These are phyloP conservation scores for Chrysina gloriosa DNA, from an alignment of 2,888 invertebrate species.

Conservation along the genomic window DNA sequence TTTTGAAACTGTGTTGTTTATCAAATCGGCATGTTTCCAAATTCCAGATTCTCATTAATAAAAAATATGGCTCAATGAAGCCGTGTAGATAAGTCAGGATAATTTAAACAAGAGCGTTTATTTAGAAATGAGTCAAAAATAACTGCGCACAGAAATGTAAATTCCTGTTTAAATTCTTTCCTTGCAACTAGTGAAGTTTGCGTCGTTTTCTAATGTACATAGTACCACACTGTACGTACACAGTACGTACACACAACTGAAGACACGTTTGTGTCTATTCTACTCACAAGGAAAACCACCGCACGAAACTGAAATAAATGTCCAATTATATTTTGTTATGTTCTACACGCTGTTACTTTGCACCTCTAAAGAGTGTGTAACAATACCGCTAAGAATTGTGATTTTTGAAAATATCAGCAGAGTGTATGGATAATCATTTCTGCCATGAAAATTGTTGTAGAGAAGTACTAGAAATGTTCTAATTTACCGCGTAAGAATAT, in stretches of 20 bases:
- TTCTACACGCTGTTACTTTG: too few species aligned
- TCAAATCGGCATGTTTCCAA: not conserved
- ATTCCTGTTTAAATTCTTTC: too few species aligned
- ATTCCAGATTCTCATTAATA: not conserved
- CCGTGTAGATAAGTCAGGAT: not conserved
- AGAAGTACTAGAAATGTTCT: not conserved
- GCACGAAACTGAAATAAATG: too few species aligned
- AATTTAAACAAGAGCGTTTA: not conserved
- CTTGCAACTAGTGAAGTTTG: too few species aligned
- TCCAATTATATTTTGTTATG: too few species aligned
- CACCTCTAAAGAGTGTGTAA: not conserved
- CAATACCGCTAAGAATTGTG: not conserved
- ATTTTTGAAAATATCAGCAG: not conserved
- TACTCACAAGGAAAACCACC: too few species aligned
- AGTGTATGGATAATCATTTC: conserved; percentile 8
- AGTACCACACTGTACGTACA: too few species aligned
- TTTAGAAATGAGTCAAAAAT: conserved; percentile 11
- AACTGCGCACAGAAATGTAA: not conserved
- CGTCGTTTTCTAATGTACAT: too few species aligned
- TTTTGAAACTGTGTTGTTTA: not conserved
- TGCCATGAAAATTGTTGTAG: not conserved
- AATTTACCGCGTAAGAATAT: not conserved
- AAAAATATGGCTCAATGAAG: not conserved
- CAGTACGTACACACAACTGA: too few species aligned
- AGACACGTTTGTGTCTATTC: too few species aligned